Evolutionary conservation across 2,888 invertebrate species (phyloP).

Genomic region (Geotrupes spiniger): DNA sequence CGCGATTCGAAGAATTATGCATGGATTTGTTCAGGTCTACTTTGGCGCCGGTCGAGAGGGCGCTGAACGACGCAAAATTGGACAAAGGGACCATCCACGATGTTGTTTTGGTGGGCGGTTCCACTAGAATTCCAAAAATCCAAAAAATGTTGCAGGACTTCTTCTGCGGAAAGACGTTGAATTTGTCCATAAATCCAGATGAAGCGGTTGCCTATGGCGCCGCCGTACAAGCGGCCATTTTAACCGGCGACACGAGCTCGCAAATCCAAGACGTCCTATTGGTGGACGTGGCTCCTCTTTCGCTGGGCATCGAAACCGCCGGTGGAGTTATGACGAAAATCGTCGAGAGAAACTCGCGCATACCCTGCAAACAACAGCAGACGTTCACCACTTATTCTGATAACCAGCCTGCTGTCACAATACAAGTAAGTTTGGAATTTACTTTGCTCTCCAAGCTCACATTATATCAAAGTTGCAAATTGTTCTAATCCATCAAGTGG

Average conservation of each 20-base stretch:
- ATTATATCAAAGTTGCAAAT: no score
- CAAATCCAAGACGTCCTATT: slow-evolving; percentile 79
- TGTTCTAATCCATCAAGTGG: no score
- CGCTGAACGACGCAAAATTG: slow-evolving; percentile 77
- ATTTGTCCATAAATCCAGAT: slow-evolving; percentile 89
- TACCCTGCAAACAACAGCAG: slow-evolving; percentile 74
- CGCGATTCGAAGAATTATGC: slow-evolving; percentile 87
- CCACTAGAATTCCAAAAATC: slow-evolving; percentile 88
- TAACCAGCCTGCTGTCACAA: slow-evolving; percentile 86
- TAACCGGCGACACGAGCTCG: slow-evolving; percentile 66
- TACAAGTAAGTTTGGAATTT: slow-evolving; percentile 60
- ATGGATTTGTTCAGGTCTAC: slow-evolving; percentile 80
- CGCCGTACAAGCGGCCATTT: slow-evolving; percentile 90
- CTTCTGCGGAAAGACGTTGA: slow-evolving; percentile 79
- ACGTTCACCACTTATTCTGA: slow-evolving; percentile 90
- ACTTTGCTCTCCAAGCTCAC: no score
- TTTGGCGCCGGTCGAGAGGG: slow-evolving; percentile 80
- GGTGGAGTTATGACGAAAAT: slow-evolving; percentile 83
- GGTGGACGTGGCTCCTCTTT: slow-evolving; percentile 76
- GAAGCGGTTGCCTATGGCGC: slow-evolving; percentile 93
- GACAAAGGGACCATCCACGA: slow-evolving; percentile 78
- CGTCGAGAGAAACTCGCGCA: slow-evolving; percentile 78
- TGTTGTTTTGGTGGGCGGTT: slow-evolving; percentile 85
- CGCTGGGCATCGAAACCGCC: slow-evolving; percentile 79
- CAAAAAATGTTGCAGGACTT: slow-evolving; percentile 83